Percentiles rank a stretch among this genome's conserved stretches.
phyloP scores from a whole-genome alignment of 2,888 invertebrate genomes.

The Aphrophora alni region DNA sequence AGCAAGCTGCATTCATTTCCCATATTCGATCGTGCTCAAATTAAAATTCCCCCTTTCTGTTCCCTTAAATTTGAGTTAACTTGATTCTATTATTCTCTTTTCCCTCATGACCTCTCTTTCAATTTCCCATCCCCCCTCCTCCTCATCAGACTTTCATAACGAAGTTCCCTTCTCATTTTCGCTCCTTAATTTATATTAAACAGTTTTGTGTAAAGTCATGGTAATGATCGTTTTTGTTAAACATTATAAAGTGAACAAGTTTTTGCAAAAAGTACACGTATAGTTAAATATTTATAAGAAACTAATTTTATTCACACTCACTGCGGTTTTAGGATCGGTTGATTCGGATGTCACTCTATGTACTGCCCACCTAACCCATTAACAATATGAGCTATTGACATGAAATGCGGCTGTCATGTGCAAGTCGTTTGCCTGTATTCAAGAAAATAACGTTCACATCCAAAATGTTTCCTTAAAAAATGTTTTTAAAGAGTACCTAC shows the following conservation, averaged over 20 bases:
- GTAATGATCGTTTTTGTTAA: not conserved
- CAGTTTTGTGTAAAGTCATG: not conserved
- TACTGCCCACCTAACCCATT: no score
- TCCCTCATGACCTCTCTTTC: constrained; percentile 6
- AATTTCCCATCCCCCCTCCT: not conserved
- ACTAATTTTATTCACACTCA: no score
- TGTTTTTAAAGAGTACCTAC: no score
- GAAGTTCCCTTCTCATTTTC: not conserved
- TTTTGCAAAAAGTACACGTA: no score
- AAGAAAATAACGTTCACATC: no score
- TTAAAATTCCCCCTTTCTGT: not conserved
- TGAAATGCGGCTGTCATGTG: no score
- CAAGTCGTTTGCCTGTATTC: no score
- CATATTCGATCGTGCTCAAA: constrained; percentile 5
- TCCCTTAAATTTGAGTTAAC: constrained; percentile 5
- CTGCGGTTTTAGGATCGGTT: no score
- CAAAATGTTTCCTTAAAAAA: no score
- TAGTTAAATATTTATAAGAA: no score
- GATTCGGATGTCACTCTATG: no score
- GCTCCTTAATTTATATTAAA: constrained; percentile 2
- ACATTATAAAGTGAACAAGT: not conserved
- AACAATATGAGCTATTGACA: no score
- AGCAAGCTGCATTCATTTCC: constrained; percentile 6
- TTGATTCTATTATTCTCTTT: not conserved
- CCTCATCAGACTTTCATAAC: not conserved